These are phyloP conservation scores for Mallotus villosus DNA, from an alignment of 2,797 vertebrate species.

Conservation along the genomic window DNA sequence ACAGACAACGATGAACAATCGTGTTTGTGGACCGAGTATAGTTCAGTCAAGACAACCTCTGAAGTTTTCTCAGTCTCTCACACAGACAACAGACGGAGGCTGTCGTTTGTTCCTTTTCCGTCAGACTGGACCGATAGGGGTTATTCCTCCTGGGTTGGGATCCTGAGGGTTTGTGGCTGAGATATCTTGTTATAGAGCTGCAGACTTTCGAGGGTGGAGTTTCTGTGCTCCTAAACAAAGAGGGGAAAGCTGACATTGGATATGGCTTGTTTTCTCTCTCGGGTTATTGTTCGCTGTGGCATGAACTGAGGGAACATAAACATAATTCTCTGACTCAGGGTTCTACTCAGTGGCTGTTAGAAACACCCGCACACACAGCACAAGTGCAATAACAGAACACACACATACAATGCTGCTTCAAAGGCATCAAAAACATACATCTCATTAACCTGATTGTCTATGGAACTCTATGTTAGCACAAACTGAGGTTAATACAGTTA, in stretches of 20 bases:
- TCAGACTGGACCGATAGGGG: not conserved
- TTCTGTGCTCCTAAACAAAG: slow-evolving; percentile 51
- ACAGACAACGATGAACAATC: not conserved
- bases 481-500: no score
- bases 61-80: not conserved
- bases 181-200: slow-evolving; percentile 65
- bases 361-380: slow-evolving; percentile 37
- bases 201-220: slow-evolving; percentile 52
- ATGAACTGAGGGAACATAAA: slow-evolving; percentile 57
- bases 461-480: no score
- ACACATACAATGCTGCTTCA: not conserved
- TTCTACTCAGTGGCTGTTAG: not conserved
- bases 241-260: slow-evolving; percentile 59
- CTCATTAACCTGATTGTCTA: no score
- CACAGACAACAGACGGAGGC: not conserved
- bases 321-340: slow-evolving; percentile 5
- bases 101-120: not conserved
- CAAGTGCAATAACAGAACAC: slow-evolving; percentile 4
- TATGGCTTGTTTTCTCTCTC: slow-evolving; percentile 45
- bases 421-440: not conserved
- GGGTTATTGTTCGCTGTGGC: slow-evolving; percentile 52
- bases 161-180: slow-evolving; percentile 5
- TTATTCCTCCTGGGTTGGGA: slow-evolving; percentile 9
- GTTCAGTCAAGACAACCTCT: not conserved
- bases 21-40: not conserved